Percentiles rank a stretch among this genome's conserved stretches.
Evolutionary conservation across 1,140 invertebrate species (phyloP).

Genomic region (Calephelis virginiensis): DNA sequence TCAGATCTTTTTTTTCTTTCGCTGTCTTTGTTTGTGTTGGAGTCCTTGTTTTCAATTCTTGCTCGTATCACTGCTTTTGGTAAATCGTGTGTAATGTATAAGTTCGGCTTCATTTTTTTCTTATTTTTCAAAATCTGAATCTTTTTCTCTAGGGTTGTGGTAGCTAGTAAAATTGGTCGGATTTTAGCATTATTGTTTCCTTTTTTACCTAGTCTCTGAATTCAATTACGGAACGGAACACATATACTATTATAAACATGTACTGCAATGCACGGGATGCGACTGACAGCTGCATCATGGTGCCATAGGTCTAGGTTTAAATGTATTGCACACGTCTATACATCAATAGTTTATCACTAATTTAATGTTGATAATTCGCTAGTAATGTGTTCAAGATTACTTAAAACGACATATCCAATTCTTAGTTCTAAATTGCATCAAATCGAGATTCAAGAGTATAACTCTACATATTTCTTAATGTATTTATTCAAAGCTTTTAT

Average conservation of each 20-base stretch:
- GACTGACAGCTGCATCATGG: no score
- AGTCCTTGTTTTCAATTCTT: not conserved
- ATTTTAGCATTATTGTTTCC: not conserved
- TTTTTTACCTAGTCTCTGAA: not conserved
- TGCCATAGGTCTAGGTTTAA: no score
- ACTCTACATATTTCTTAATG: no score
- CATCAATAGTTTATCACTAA: no score
- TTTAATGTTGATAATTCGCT: no score
- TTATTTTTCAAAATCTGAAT: not conserved
- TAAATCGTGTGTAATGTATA: not conserved
- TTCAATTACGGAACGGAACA: not conserved
- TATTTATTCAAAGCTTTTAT: not conserved
- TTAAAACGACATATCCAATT: no score
- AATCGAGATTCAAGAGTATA: no score
- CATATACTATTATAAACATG: no score
- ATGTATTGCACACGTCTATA: no score
- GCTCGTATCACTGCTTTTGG: not conserved
- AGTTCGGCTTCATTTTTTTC: not conserved
- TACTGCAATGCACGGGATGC: no score
- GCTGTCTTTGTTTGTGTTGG: not conserved
- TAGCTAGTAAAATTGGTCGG: not conserved
- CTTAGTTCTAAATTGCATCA: no score
- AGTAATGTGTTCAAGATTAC: no score
- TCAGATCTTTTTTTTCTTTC: not conserved
- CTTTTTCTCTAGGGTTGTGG: not conserved